Evolutionary conservation across 2,888 invertebrate genomes (phyloP).

Genomic region (Hirtodrosophila histrioides): DNA sequence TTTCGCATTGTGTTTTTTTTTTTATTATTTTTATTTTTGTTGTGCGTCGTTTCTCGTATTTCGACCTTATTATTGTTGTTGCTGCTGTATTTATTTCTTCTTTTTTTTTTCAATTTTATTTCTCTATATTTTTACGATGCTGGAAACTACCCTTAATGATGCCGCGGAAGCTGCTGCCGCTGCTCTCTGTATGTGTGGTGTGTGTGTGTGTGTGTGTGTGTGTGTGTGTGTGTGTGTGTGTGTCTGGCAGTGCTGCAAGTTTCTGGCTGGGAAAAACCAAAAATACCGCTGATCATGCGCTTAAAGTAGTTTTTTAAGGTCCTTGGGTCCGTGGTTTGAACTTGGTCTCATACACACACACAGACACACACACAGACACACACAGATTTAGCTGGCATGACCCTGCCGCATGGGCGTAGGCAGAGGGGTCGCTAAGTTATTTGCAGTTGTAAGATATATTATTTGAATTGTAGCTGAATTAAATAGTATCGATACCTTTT

Average conservation of each 20-base stretch:
- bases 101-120: constrained; percentile 78
- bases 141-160: constrained; percentile 82
- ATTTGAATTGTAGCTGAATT: too few species aligned
- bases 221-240: constrained; percentile 15
- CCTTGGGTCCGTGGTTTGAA: constrained; percentile 11
- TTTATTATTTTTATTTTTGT: constrained; percentile 7
- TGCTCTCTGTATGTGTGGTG: constrained; percentile 14
- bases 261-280: constrained; percentile 43
- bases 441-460: too few species aligned
- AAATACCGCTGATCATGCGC: constrained; percentile 68
- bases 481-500: too few species aligned
- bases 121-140: constrained; percentile 82
- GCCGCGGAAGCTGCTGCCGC: constrained; percentile 63
- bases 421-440: not conserved
- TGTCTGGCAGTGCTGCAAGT: constrained; percentile 40
- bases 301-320: constrained; percentile 62
- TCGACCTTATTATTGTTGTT: constrained; percentile 43
- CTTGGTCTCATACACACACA: constrained; percentile 7
- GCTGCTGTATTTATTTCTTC: constrained; percentile 24
- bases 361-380: constrained; percentile 2
- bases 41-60: constrained; percentile 9
- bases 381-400: constrained; percentile 26
- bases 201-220: constrained; percentile 4
- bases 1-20: constrained; percentile 38
- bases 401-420: constrained; percentile 6